phyloP scores from a whole-genome alignment of 1,140 invertebrate genomes.

The Probaryconus sp. region DNA sequence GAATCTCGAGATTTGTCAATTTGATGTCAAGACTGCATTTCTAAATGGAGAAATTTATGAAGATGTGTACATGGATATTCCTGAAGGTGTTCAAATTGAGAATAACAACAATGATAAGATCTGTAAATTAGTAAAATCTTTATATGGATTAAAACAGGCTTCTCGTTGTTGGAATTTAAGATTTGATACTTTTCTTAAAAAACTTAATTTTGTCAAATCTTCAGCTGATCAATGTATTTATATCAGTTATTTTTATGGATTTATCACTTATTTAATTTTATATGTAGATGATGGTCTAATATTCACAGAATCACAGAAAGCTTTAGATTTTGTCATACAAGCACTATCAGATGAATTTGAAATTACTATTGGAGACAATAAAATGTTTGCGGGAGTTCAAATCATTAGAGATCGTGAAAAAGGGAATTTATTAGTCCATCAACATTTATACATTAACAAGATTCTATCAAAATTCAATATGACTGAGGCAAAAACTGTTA shows the following conservation, averaged over 20 bases:
- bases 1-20: constrained; percentile 60
- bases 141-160: constrained; percentile 2
- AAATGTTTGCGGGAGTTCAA: constrained; percentile 5
- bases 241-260: not conserved
- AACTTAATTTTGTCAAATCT: constrained; percentile 1
- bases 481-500: not conserved
- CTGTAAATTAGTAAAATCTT: not conserved
- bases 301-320: not conserved
- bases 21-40: constrained; percentile 74
- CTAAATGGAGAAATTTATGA: constrained; percentile 68
- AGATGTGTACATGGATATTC: constrained; percentile 68
- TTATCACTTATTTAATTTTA: constrained; percentile 1
- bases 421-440: constrained; percentile 5
- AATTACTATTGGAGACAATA: not conserved
- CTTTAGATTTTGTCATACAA: not conserved
- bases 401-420: not conserved
- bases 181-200: not conserved
- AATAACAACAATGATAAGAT: constrained; percentile 8
- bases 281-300: constrained; percentile 14
- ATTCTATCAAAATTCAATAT: too few species aligned
- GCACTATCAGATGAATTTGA: not conserved
- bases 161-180: not conserved
- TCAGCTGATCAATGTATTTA: constrained; percentile 1
- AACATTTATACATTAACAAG: too few species aligned
- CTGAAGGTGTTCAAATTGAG: constrained; percentile 65